Evolutionary conservation across 2,888 invertebrate genomes (phyloP), one percentile per base, ranked within the genome.

Genomic region (Alloplasta piceator): DNA sequence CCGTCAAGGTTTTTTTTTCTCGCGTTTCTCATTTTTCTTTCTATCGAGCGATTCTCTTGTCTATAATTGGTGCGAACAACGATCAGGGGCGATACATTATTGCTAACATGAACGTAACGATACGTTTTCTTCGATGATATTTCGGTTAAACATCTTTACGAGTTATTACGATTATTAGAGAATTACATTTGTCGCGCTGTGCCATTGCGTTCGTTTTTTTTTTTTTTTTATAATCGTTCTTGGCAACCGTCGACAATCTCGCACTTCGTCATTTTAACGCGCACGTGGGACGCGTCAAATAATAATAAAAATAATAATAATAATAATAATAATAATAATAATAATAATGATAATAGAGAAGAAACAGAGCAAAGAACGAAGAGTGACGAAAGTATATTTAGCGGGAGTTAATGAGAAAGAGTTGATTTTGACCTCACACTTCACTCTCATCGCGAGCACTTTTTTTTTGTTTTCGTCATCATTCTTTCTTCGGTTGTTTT

Each of bases 121-220:
- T 50, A 66, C 38, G 41, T 50, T 14, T 64, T 60, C 52, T 46
- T 86, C 75, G 78, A 85, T 84, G 76, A 79, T 76, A 75, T 74
- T 82, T 64, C 76, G 56, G 68, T 71, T 75, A 60, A 73, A 79
- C 80, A 78, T 71, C 80, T 80, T 26, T 82, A 80, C 60, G 78
- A 73, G 58, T 75, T 78, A 81, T 78, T 66, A 82, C 79, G 85
- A 82, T 80, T 76, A 82, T 84, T 80, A 64, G 16, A 71, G 80
- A 82, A 26, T 82, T 83, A 76, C 75, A 76, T 63, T 77, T 70
- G 70, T 71, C 70, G 71, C 63, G 48, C 43, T 50, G 63, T 61
- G 39, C 50, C 63, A 5, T 64, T 52, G 50, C 48, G 63, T 70
- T 77, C 60, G 52, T 60, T 68, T 66, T 63, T 48, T 77, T 41